Conservation (phyloP, 2,888 invertebrate genomes). For the Siphlonurus alternatus region DNA sequence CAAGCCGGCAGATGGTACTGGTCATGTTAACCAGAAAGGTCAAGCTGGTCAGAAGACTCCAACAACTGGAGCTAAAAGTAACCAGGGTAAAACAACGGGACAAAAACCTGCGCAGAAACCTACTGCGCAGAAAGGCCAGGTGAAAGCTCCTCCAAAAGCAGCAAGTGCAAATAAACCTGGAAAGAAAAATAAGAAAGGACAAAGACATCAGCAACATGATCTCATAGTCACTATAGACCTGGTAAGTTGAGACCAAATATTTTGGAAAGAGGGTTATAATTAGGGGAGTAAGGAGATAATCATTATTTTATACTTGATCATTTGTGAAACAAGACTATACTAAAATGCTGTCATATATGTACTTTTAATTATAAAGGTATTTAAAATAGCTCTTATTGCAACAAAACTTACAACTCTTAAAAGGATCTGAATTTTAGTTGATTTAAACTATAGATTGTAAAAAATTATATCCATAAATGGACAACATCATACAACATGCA, state of each 20-base stretch:
- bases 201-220: conserved; percentile 64
- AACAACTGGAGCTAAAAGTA: conserved; percentile 35
- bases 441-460: too few relatives aligned
- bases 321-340: too few relatives aligned
- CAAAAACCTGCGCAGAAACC: conserved; percentile 47
- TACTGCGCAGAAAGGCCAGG: conserved; percentile 56
- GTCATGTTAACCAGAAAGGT: conserved; percentile 54
- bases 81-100: conserved; percentile 23
- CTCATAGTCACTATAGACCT: conserved; percentile 65
- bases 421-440: too few relatives aligned
- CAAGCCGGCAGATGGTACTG: conserved; percentile 62
- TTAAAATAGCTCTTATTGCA: too few relatives aligned
- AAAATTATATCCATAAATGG: too few relatives aligned
- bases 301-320: too few relatives aligned
- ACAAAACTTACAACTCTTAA: too few relatives aligned
- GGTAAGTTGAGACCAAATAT: conserved; percentile 34
- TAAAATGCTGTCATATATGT: too few relatives aligned
- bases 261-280: too few relatives aligned
- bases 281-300: too few relatives aligned
- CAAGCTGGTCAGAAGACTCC: conserved; percentile 42
- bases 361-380: too few relatives aligned
- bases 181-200: conserved; percentile 53
- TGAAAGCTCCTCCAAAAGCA: conserved; percentile 45
- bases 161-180: conserved; percentile 42
- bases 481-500: too few relatives aligned